Evolutionary conservation across 2,113 vertebrate genomes (phyloP), one percentile per base, ranked within the genome.

Genomic region (Sander vitreus): DNA sequence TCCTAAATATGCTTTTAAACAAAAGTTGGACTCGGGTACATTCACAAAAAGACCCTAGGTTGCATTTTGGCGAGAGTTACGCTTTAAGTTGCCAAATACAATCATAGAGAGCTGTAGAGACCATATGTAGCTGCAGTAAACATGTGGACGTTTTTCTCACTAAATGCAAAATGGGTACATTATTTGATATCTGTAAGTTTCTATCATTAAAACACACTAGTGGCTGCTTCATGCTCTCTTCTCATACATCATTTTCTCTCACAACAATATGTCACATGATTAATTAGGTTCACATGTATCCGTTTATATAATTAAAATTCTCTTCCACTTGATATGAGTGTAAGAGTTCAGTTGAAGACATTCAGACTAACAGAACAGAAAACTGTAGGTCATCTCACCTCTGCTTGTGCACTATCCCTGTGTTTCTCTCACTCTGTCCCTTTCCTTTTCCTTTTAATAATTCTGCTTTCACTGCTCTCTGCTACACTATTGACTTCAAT

Each of bases 401-500:
- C 27, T 36, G 5, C 6, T 33, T 10, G 2, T 15, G 19, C 72
- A 27, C 54, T 73, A 15, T 27, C 13, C 5, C 5, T 12, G 14
- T 68, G 50, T 43, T 27, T 60, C 16, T 78, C 65, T 73, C 23
- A 2, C 39, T 71, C 57, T 57, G 43, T 63, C 18, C 18, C 23
- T 75, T 55, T 5, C 65, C 43, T n/a, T 50, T 48, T 43, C 14
- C 33, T 33, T 65, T 73, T 64, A 69, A 3, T 78, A 54, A 14
- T 45, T 48, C 74, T 6, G 66, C 66, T 54, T 53, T 18, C 21
- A 0, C 13, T 53, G 30, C 57, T 71, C 16, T 84, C 30, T 58
- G 21, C 67, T 27, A 19, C 77, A 47, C n/a, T 76, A 69, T 79
- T 83, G 77, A 76, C 30, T 77, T 77, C 55, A 62, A 30, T 73